A percentile compares a stretch with the other conserved stretches of the same genome.
These are phyloP conservation scores for Rhinoptilus africanus DNA, from an alignment of 2,113 vertebrate genomes.

Conservation along the genomic window DNA sequence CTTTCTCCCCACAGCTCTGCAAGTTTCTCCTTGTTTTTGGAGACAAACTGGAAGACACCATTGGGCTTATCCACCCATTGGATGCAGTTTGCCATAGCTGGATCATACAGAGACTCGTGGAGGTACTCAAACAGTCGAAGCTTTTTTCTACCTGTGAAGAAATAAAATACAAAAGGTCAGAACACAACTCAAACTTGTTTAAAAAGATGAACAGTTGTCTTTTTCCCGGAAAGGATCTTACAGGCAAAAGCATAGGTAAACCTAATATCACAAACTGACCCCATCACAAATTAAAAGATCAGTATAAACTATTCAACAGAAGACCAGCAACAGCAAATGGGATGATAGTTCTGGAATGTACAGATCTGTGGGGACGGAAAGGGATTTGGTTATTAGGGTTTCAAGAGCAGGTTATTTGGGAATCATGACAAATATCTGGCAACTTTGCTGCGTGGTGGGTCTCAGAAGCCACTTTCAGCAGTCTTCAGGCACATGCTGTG, in stretches of 20 bases:
- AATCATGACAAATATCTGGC: neutral
- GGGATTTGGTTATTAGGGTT: neutral
- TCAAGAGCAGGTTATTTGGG: neutral
- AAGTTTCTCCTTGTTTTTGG: conserved; percentile 96
- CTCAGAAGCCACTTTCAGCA: neutral
- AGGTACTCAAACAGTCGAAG: conserved; percentile 93
- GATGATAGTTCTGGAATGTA: neutral
- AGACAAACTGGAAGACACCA: conserved; percentile 94
- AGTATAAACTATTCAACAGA: neutral
- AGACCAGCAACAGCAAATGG: neutral
- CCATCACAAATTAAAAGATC: neutral
- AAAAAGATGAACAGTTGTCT: neutral
- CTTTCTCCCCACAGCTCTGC: conserved; percentile 94
- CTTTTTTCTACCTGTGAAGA: conserved; percentile 85
- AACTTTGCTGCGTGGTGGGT: neutral
- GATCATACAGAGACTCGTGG: conserved; percentile 85
- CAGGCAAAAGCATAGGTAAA: neutral
- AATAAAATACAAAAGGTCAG: neutral
- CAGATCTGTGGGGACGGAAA: neutral
- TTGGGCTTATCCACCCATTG: conserved; percentile 90
- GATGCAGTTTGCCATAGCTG: conserved; percentile 90
- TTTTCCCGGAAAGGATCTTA: neutral
- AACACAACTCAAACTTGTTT: neutral
- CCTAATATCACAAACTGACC: too few relatives aligned
- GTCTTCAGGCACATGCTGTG: neutral